Percentiles rank a stretch among this genome's conserved stretches.
Evolutionary conservation across 2,113 vertebrate genomes (phyloP).

Genomic region (Phyllostomus hastatus): DNA sequence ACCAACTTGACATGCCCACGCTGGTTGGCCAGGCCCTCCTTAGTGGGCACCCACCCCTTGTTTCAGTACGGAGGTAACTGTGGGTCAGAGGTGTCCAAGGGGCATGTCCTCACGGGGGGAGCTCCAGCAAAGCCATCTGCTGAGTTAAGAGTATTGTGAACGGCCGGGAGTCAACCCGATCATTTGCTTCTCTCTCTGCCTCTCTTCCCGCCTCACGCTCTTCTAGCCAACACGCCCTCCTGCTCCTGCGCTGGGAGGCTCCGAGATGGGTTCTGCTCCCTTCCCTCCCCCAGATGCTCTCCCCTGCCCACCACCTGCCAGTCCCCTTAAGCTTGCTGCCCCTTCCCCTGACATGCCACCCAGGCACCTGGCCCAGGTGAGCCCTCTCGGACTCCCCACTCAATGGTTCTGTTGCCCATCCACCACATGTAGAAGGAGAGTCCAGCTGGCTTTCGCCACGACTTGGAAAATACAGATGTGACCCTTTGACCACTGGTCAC

Average conservation of each 20-base stretch:
- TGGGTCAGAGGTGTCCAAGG: not conserved
- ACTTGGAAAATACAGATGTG: not conserved
- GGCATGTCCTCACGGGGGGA: not conserved
- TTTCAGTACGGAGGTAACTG: not conserved
- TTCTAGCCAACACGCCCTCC: not conserved
- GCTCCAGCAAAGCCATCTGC: not conserved
- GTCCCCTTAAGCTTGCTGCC: not conserved
- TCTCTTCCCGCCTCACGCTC: not conserved
- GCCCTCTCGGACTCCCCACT: not conserved
- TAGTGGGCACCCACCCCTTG: fast-evolving
- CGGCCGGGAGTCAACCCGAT: not conserved
- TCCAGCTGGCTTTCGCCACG: not conserved
- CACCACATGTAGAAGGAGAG: not conserved
- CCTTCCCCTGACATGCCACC: not conserved
- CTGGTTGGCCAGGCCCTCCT: not conserved
- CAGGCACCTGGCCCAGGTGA: not conserved
- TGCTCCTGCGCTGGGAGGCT: fast-evolving
- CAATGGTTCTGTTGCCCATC: not conserved
- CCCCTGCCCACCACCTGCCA: not conserved
- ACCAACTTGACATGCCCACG: fast-evolving
- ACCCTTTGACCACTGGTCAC: not conserved
- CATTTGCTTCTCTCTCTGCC: not conserved
- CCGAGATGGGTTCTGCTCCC: not conserved
- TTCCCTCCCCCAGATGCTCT: not conserved
- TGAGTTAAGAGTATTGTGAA: not conserved